Base-by-base conservation (phyloP, 30 jellyfish, hydroid and myxozoan species). In the Euphysa ruthae region DNA sequence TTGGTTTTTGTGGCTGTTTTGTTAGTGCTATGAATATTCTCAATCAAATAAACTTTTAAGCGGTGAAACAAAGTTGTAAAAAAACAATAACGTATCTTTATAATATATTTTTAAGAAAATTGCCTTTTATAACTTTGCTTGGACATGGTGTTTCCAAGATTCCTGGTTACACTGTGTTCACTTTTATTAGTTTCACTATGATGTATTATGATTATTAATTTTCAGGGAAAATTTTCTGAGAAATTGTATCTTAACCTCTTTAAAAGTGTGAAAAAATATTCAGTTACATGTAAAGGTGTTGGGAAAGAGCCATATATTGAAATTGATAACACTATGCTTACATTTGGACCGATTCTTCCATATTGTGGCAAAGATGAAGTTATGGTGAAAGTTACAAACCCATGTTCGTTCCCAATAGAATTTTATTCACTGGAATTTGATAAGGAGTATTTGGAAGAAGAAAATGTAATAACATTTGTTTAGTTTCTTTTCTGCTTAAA, bases 371-470 rank as follows among this genome's bases (percentile, higher is more conserved):
- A 93, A 19, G 95, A 82, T 65, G 95, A 90, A 33, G 62, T 66
- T 4, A 91, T 75, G 33, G 93, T 90, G 21, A 66, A 61, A 30
- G 98, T 90, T 49, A 71, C 90, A 46, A 90, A 90, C 32, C 93
- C 98, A 4, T 27, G 88, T n/a, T 27, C 84, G 21, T 70, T 82
- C 49, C 95, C 98, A 13, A 56, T 77, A 18, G 98, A 90, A 61
- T 90, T 90, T 62, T 90, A 90, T 51, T 90, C 95, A 42, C 77
- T 90, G 32, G 98, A 90, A 46, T 90, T 90, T 64, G 98, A 90
- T 62, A 81, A 76, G 49, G 92, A 81, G 20, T 82, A 73, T 51
- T 81, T 90, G 13, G 86, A 74, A 31, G 98, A 90, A 46, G 98
- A 90, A 46, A 71, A 90, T 93, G 98, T 90, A 26, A 3, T 66